Base-by-base conservation (phyloP, 35 echinoderm and acorn worm species). In the Ptychodera flava region DNA sequence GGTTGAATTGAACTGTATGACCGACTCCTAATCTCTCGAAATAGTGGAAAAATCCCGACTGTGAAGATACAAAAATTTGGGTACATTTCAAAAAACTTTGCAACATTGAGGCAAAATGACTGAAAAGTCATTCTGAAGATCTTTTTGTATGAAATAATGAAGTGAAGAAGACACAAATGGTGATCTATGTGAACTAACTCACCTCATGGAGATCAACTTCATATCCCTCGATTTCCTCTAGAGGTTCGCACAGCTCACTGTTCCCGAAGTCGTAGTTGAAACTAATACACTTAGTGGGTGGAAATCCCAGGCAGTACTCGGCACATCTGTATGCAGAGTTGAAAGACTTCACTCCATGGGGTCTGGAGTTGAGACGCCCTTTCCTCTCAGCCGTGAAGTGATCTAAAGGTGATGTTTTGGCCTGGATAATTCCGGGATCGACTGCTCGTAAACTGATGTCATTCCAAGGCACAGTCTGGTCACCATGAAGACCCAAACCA, bases 381-480 rank as follows among this genome's bases (percentile, higher is more conserved):
- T 22, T 6, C 22, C 45, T 6, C 22, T 64, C 45, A 12, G 45
- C 6, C 22, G 45, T 64, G 22, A 64, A 64, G 22, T 64, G 45
- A 22, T 64, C 45, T 12, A 22, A 22, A 64, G 45, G 45, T 64
- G 45, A 64, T 6, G 22, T 64, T 64, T 22, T 6, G 22, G 6
- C 22, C 6, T 64, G 6, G 6, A 64, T 64, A 64, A 12, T 22
- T 64, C 45, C 45, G 45, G 45, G 45, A 22, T 64, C 45, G 6
- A 64, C 45, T 12, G 45, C 45, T 64, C 22, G 45, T 22, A 64
- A 64, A 12, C 6, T 12, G 22, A 64, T 22, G 22, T 78, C 84
- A 33, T 85, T 30, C 89, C 89, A 90, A 29, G 82, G 76, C 16
- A 90, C 78, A 38, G 86, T 85, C 84, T 90, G 89, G 15, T 90